These are phyloP conservation scores for Enoplosus armatus DNA, from an alignment of 2,797 vertebrate species.

Conservation along the genomic window DNA sequence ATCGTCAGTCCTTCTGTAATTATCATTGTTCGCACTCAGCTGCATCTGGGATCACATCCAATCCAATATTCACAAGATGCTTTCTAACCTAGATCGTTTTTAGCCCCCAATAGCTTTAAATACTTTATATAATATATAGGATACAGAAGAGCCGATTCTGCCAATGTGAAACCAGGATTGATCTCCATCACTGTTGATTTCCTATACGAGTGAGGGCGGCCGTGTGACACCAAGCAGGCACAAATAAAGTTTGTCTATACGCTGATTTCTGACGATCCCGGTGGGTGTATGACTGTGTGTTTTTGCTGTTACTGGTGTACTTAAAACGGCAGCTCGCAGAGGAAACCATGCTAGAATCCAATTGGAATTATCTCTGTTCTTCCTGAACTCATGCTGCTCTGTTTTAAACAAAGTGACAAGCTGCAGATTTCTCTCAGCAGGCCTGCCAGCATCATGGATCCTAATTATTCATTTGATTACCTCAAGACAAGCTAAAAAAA, in stretches of 20 bases:
- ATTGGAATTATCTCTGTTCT: constrained; percentile 12
- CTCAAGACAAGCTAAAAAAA: constrained; percentile 17
- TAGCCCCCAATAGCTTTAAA: not conserved
- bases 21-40: constrained; percentile 21
- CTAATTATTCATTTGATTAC: constrained; percentile 52
- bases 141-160: not conserved
- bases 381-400: constrained; percentile 27
- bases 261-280: constrained; percentile 14
- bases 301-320: not conserved
- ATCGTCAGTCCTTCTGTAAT: constrained; percentile 22
- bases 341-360: not conserved
- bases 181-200: constrained; percentile 39
- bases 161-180: no score
- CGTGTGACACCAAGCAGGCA: constrained; percentile 4
- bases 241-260: not conserved
- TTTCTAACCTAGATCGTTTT: constrained; percentile 9
- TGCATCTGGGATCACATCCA: constrained; percentile 6
- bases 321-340: not conserved
- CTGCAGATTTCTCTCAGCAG: constrained; percentile 49
- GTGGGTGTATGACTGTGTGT: constrained; percentile 2
- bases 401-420: constrained; percentile 34
- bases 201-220: constrained; percentile 7
- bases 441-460: constrained; percentile 17
- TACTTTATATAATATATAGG: not conserved
- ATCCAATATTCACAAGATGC: constrained; percentile 27